A percentile compares a stretch with the other conserved stretches of the same genome.
Evolutionary conservation across 1,140 invertebrate genomes (phyloP).

Genomic region (Orchestia grillus): DNA sequence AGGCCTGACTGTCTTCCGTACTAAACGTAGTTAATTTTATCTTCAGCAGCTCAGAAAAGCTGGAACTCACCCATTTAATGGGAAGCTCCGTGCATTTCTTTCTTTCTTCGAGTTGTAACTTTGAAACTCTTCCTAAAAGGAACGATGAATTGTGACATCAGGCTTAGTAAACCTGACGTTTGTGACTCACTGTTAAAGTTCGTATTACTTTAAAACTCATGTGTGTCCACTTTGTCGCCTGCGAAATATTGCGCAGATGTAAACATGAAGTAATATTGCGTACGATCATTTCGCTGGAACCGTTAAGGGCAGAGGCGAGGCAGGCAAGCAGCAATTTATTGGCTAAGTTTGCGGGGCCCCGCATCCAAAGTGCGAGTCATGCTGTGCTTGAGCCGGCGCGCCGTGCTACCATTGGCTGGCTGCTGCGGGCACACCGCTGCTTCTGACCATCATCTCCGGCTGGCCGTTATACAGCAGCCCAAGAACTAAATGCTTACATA

Average conservation of each 20-base stretch:
- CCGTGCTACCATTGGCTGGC: background rate
- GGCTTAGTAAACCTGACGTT: no score
- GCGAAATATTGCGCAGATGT: background rate
- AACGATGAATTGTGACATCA: no score
- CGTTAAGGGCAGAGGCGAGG: background rate
- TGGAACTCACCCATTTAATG: background rate
- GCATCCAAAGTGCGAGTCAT: background rate
- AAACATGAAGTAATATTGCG: background rate
- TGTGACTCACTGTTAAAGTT: no score
- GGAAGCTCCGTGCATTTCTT: background rate
- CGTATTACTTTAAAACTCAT: no score
- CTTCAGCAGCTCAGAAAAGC: background rate
- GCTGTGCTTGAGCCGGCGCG: background rate
- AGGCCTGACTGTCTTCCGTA: background rate
- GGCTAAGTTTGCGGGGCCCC: background rate
- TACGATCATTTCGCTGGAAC: background rate
- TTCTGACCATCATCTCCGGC: background rate
- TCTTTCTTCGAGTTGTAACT: background rate
- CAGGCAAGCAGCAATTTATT: background rate
- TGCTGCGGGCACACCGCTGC: background rate
- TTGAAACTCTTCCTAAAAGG: background rate
- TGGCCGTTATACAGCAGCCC: background rate
- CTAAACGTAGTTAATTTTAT: background rate
- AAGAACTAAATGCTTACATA: background rate
- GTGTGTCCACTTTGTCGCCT: no score